A percentile compares a stretch with the other conserved stretches of the same genome.
These are phyloP conservation scores for Spinus pinus DNA, from an alignment of 2,797 vertebrate species.

Conservation along the genomic window DNA sequence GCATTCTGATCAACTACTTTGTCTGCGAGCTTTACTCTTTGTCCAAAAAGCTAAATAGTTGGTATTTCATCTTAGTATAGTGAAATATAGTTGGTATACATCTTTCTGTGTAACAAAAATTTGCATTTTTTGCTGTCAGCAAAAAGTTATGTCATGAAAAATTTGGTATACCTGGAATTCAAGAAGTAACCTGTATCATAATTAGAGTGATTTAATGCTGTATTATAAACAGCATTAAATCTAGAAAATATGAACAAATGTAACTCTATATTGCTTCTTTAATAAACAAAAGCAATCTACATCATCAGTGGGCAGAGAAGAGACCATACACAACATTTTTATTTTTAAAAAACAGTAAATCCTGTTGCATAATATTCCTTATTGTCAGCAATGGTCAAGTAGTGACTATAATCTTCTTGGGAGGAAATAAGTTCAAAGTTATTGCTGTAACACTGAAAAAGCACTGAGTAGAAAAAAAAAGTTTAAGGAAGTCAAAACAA, in stretches of 20 bases:
- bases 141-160: slow-evolving; percentile 48
- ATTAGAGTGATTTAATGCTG: neutral
- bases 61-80: neutral
- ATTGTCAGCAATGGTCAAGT: neutral
- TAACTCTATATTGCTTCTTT: slow-evolving; percentile 5
- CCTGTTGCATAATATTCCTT: neutral
- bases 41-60: slow-evolving; percentile 76
- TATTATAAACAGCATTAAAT: slow-evolving; percentile 11
- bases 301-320: slow-evolving; percentile 8
- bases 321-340: neutral
- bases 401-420: neutral
- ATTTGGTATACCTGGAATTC: neutral
- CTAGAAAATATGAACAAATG: slow-evolving; percentile 8
- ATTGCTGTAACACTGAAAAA: neutral
- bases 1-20: slow-evolving; percentile 75
- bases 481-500: neutral
- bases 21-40: slow-evolving; percentile 66
- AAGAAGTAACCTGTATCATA: slow-evolving; percentile 3
- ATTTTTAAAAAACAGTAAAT: neutral
- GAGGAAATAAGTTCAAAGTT: neutral
- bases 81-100: no score
- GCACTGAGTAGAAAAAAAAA: neutral
- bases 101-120: neutral
- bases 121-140: slow-evolving; percentile 34
- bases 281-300: slow-evolving; percentile 39